These are phyloP conservation scores for Euthynnus affinis DNA, from an alignment of 2,797 vertebrate genomes.

Conservation along the genomic window DNA sequence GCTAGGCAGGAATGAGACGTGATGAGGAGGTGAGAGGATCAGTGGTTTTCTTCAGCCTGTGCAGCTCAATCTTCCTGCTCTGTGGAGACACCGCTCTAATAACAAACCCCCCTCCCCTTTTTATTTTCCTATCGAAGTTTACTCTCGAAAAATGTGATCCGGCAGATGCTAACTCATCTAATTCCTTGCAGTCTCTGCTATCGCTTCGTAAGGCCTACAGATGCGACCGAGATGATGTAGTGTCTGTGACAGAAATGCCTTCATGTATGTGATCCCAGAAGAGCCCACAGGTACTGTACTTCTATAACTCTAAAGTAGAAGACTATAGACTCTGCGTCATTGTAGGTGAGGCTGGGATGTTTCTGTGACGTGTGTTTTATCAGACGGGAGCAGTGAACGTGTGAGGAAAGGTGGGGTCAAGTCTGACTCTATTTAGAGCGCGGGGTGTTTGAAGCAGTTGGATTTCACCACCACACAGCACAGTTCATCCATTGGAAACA, in stretches of 20 bases:
- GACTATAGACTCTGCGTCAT: conserved; percentile 10
- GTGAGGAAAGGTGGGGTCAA: conserved; percentile 28
- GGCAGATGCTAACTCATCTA: background rate
- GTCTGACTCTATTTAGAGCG: conserved; percentile 48
- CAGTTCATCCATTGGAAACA: conserved; percentile 67
- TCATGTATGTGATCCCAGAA: conserved; percentile 20
- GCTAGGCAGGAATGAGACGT: conserved; percentile 73
- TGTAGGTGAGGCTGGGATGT: conserved; percentile 48
- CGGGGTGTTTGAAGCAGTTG: conserved; percentile 74
- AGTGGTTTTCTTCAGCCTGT: conserved; percentile 65
- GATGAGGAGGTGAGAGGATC: conserved; percentile 53
- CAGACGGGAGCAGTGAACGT: conserved; percentile 60
- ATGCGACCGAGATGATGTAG: background rate
- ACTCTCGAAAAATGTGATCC: conserved; percentile 2
- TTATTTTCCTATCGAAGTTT: conserved; percentile 5
- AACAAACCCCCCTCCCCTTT: conserved; percentile 11
- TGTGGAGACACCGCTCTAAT: conserved; percentile 54
- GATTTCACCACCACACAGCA: conserved; percentile 84
- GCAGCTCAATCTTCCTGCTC: conserved; percentile 80
- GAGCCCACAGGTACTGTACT: conserved; percentile 2
- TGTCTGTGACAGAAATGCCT: conserved; percentile 4
- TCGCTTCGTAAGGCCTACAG: conserved; percentile 22
- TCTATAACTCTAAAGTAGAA: background rate
- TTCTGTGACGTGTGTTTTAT: conserved; percentile 46
- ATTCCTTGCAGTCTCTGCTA: background rate